Evolutionary conservation across 2,797 vertebrate species (phyloP).

Genomic region (Sardinella longiceps): DNA sequence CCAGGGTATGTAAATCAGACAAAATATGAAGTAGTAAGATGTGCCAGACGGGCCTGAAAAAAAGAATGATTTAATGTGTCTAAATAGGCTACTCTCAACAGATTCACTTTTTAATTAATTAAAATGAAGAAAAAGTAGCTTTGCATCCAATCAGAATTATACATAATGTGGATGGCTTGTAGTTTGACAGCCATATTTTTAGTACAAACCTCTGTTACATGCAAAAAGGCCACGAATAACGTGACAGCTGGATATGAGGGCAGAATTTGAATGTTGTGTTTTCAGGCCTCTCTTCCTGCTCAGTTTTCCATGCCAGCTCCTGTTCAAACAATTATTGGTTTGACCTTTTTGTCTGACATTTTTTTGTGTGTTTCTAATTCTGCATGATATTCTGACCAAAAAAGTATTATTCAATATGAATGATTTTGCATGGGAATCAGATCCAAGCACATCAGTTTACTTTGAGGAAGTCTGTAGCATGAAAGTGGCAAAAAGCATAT

Average conservation of each 20-base stretch:
- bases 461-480: background rate
- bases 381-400: background rate
- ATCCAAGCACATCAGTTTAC: background rate
- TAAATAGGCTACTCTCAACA: background rate
- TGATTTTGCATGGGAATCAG: background rate
- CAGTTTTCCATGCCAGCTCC: background rate
- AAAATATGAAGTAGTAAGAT: conserved; percentile 22
- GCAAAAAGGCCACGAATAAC: background rate
- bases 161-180: background rate
- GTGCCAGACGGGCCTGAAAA: background rate
- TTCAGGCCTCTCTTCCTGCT: background rate
- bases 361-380: background rate
- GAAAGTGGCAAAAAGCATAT: background rate
- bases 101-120: background rate
- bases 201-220: background rate
- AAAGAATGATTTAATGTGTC: background rate
- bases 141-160: background rate
- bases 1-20: conserved; percentile 26
- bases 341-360: background rate
- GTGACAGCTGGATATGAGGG: conserved; percentile 16
- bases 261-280: conserved; percentile 19
- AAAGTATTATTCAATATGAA: background rate
- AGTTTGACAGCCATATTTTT: background rate
- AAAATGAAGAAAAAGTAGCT: conserved; percentile 17
- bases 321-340: conserved; percentile 13